Base-by-base conservation (phyloP, 1,140 invertebrate genomes). In the Acarapis woodi region DNA sequence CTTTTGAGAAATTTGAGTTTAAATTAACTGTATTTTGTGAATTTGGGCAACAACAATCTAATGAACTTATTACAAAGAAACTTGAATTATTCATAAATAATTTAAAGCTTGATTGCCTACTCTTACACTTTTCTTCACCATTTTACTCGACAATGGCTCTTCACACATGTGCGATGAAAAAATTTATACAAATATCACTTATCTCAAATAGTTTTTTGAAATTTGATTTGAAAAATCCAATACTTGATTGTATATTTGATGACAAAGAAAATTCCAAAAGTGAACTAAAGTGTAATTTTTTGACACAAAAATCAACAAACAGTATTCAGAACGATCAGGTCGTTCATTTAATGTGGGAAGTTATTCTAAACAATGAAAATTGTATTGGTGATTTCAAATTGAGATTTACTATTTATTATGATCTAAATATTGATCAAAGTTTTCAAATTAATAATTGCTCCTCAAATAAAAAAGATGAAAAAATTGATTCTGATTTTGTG, bases 121-220 rank as follows among this genome's bases (percentile, higher is more conserved):
- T 19, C 9, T 10, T 88, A 2, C 66, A 71, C 46, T 83, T 88
- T 55, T 63, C 70, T 2, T 68, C 75, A 5, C 78, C 79, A 2
- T 67, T 88, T 48, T 65, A 66, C 44, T 66, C 72, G 1, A 63
- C 62, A 6, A 71, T 76, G 59, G 68, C 72, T 41, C 58, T 88
- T 2, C 68, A 79, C 38, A 82, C 80, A 0, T 73, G 72, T 6
- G 67, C 72, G 41, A 65, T 67, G 28, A 52, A 51, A 37, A 54
- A 56, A 42, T 53, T 48, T 37, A 37, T 52, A 18, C 52, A 59
- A 43, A 38, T 59, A 3, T 42, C 40, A 9, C 62, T 83, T 4
- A 67, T 66, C 40, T 72, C 71, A 8, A 57, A 70, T 0, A 63
- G 67, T 18, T 58, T 54, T 15, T 61, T 67, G 41, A 47, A 61